Evolutionary conservation across 2,113 vertebrate species (phyloP).

Genomic region (Pavo muticus): DNA sequence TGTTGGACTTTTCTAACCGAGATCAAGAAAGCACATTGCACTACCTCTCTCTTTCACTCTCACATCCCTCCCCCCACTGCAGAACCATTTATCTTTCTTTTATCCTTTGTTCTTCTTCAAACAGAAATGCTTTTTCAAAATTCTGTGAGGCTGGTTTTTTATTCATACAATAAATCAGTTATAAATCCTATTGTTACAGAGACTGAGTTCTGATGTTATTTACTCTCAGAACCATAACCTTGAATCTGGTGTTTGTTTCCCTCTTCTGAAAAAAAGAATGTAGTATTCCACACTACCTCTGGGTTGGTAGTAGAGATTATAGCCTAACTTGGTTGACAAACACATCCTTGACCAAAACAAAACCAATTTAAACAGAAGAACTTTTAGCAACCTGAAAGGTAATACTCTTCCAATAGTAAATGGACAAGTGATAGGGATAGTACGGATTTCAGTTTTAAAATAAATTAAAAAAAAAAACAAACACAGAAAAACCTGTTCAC

Average conservation of each 20-base stretch:
- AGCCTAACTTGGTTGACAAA: background rate
- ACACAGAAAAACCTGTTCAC: background rate
- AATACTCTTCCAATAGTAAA: background rate
- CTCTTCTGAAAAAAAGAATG: background rate
- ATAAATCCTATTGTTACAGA: background rate
- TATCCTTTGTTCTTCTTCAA: background rate
- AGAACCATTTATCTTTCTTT: background rate
- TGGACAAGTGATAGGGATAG: background rate
- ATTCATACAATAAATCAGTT: background rate
- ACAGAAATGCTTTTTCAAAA: background rate
- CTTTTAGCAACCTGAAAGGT: background rate
- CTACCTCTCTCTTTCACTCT: background rate
- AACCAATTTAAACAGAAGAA: background rate
- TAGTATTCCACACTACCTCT: background rate
- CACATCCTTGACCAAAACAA: background rate
- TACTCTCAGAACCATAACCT: background rate
- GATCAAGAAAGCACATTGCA: background rate
- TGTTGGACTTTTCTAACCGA: background rate
- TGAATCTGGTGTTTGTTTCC: background rate
- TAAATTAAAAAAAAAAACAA: background rate
- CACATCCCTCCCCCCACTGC: fast-evolving
- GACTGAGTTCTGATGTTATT: background rate
- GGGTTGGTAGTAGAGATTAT: background rate
- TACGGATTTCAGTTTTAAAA: background rate
- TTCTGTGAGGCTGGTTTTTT: background rate